phyloP scores from a whole-genome alignment of 2,888 invertebrate species.

The Eupithecia abbreviata region DNA sequence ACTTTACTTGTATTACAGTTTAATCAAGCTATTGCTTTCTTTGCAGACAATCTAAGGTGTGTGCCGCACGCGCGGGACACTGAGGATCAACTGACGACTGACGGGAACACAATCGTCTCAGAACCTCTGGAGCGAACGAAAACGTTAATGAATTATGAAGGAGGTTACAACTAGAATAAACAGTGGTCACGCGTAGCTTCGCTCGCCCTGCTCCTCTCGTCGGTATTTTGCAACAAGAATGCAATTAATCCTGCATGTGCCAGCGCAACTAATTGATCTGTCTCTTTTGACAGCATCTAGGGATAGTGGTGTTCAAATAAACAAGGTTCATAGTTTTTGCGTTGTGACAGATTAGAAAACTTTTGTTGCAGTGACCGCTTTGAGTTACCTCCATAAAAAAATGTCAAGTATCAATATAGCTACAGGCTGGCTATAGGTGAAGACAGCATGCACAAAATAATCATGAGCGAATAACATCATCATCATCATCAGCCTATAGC shows the following conservation, averaged over 20 bases:
- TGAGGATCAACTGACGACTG: neutral
- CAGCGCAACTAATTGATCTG: constrained; percentile 31
- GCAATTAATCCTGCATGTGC: constrained; percentile 44
- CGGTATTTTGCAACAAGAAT: constrained; percentile 64
- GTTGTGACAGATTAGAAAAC: too few species aligned
- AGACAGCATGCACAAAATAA: too few species aligned
- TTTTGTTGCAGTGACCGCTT: too few species aligned
- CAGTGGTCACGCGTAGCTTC: constrained; percentile 18
- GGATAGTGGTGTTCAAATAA: too few species aligned
- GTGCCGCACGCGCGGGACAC: neutral
- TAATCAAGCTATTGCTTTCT: neutral
- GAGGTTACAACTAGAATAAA: neutral
- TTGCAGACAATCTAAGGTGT: neutral
- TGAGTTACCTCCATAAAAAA: too few species aligned
- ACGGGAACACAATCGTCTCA: neutral
- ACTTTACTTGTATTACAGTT: constrained; percentile 5
- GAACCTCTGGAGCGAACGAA: neutral
- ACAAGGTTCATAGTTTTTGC: too few species aligned
- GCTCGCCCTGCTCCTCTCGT: constrained; percentile 46
- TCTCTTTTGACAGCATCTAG: constrained; percentile 23
- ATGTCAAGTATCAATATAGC: too few species aligned
- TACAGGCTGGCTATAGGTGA: too few species aligned
- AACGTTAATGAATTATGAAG: neutral
- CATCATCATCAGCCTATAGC: too few species aligned
- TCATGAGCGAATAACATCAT: too few species aligned